These are phyloP conservation scores for Microctonus hyperodae DNA, from an alignment of 2,888 invertebrate genomes.

Conservation along the genomic window DNA sequence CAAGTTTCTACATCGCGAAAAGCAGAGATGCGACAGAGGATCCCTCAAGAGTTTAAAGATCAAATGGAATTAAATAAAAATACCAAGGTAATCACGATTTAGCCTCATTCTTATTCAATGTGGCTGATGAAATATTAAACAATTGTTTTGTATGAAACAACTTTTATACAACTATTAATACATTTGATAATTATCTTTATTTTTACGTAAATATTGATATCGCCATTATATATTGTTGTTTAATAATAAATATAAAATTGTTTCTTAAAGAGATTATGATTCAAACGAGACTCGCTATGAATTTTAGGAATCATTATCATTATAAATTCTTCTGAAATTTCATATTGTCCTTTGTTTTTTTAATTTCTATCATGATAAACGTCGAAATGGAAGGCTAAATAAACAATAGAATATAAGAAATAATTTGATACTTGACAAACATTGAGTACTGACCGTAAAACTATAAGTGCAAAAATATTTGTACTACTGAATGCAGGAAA, in stretches of 20 bases:
- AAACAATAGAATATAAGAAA: background rate
- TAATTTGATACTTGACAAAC: conserved; percentile 7
- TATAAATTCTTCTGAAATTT: no score
- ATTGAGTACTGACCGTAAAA: background rate
- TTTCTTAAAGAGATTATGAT: no score
- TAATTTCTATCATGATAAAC: no score
- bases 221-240: no score
- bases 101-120: background rate
- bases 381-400: background rate
- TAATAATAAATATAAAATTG: no score
- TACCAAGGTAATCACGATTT: conserved; percentile 43
- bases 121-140: background rate
- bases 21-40: conserved; percentile 46
- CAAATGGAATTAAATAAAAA: background rate
- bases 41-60: conserved; percentile 41
- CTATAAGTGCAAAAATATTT: no score
- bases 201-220: no score
- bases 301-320: no score
- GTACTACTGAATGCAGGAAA: background rate
- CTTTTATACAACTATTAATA: background rate
- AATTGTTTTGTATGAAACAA: background rate
- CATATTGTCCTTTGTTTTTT: no score
- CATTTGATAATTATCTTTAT: no score
- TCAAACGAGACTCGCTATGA: no score
- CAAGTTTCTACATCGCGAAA: conserved; percentile 39